A percentile compares a stretch with the other conserved stretches of the same genome.
Conservation (phyloP, 2,113 vertebrate genomes). For the Ancistrus triradiatus region DNA sequence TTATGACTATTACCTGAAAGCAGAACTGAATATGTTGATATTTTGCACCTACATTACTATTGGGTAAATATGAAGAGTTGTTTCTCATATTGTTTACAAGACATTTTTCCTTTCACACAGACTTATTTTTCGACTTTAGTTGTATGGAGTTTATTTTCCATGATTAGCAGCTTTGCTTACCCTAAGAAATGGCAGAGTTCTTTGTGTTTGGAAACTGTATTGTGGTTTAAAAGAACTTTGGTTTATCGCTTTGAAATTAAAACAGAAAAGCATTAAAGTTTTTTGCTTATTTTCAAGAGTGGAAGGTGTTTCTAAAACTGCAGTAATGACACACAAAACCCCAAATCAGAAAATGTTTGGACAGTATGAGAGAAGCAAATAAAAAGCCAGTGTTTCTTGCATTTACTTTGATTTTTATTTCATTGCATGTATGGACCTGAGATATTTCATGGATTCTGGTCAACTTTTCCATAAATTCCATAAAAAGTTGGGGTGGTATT, state of each 20-base stretch:
- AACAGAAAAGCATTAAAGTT: conserved; percentile 19
- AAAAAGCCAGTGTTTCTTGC: no score
- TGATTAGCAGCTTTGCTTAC: conserved; percentile 42
- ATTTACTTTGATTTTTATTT: no score
- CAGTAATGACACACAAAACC: no score
- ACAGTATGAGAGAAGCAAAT: no score
- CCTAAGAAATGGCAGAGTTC: conserved; percentile 37
- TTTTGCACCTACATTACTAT: conserved; percentile 51
- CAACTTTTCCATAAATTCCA: no score
- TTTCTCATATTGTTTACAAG: conserved; percentile 50
- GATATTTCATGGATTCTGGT: no score
- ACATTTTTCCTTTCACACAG: conserved; percentile 35
- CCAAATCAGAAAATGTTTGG: no score
- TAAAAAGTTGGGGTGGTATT: no score
- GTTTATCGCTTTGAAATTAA: conserved; percentile 52
- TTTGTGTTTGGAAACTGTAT: conserved; percentile 45
- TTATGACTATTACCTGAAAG: conserved; percentile 42
- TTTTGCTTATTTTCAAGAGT: neutral
- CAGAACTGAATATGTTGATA: conserved; percentile 38
- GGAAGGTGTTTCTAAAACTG: no score
- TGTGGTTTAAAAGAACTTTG: conserved; percentile 47
- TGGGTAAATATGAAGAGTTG: conserved; percentile 51
- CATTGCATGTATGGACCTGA: no score
- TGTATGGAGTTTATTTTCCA: conserved; percentile 44
- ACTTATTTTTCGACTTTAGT: conserved; percentile 43